Conservation (phyloP, 23 tunicate genomes). For the Botrylloides violaceus region DNA sequence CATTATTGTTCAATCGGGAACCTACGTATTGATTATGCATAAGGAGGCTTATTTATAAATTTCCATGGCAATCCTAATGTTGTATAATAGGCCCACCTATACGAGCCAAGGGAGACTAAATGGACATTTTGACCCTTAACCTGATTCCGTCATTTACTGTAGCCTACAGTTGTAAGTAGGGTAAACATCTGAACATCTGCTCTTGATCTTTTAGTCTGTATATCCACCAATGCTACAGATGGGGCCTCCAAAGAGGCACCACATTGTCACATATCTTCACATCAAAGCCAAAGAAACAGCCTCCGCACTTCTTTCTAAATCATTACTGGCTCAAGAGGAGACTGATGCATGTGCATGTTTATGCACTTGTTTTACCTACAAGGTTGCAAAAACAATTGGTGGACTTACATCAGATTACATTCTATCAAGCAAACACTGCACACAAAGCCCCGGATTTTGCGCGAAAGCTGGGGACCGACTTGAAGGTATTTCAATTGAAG, state of each 20-base stretch:
- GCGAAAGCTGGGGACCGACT: background rate
- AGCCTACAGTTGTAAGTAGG: too few relatives aligned
- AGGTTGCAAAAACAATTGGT: slow-evolving; percentile 27
- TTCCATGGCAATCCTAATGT: too few relatives aligned
- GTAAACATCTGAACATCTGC: too few relatives aligned
- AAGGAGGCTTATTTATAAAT: too few relatives aligned
- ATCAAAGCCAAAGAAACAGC: slow-evolving; percentile 26
- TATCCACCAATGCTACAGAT: slow-evolving; percentile 33
- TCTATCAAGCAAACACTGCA: slow-evolving; percentile 1
- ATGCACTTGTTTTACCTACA: slow-evolving; percentile 22
- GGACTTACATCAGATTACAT: too few relatives aligned
- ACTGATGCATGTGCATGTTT: slow-evolving; percentile 45
- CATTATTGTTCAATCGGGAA: too few relatives aligned
- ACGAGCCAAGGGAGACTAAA: too few relatives aligned
- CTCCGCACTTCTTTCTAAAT: slow-evolving; percentile 17
- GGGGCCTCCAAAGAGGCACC: slow-evolving; percentile 46
- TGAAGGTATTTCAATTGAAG: background rate
- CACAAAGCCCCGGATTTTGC: background rate
- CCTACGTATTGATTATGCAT: too few relatives aligned
- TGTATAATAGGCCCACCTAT: too few relatives aligned
- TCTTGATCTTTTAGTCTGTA: slow-evolving; percentile 38
- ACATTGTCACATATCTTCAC: slow-evolving; percentile 45
- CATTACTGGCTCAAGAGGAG: slow-evolving; percentile 34
- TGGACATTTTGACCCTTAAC: too few relatives aligned
- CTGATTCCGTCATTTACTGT: too few relatives aligned